Evolutionary conservation across 2,797 vertebrate species (phyloP).

Genomic region (Anolis apletophallus): DNA sequence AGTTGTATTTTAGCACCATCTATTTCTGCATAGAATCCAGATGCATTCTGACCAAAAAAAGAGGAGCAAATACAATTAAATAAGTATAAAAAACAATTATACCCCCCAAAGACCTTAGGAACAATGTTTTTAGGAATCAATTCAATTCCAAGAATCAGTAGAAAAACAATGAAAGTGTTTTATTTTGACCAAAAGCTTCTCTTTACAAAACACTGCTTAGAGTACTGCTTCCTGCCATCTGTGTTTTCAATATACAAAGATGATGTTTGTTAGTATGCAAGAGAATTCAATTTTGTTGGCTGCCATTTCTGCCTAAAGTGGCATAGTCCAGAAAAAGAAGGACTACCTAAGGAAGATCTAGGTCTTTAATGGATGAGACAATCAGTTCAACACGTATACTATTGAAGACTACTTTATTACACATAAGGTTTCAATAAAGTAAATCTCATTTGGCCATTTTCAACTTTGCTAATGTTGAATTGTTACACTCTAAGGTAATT

Average conservation of each 20-base stretch:
- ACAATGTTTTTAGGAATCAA: not conserved
- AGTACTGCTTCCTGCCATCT: not conserved
- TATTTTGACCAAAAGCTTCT: not conserved
- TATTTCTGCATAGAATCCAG: slow-evolving; percentile 89
- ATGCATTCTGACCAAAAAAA: slow-evolving; percentile 83
- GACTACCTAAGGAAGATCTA: not conserved
- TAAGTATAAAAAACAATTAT: not conserved
- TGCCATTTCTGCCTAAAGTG: not conserved
- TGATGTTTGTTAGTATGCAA: not conserved
- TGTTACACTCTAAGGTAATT: not conserved
- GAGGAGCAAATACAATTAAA: slow-evolving; percentile 1
- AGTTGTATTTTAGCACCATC: slow-evolving; percentile 88
- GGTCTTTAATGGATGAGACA: not conserved
- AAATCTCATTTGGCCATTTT: not conserved
- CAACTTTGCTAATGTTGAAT: not conserved
- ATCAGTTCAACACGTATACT: not conserved
- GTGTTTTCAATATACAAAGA: not conserved
- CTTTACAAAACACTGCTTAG: not conserved
- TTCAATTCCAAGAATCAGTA: not conserved
- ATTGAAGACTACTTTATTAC: not conserved
- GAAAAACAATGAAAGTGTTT: not conserved
- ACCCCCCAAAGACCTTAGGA: not conserved
- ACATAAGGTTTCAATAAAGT: not conserved
- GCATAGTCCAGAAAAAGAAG: not conserved
- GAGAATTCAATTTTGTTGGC: not conserved